A percentile compares a stretch with the other conserved stretches of the same genome.
These are phyloP conservation scores for Luperina nickerlii DNA, from an alignment of 2,888 invertebrate genomes.

Conservation along the genomic window DNA sequence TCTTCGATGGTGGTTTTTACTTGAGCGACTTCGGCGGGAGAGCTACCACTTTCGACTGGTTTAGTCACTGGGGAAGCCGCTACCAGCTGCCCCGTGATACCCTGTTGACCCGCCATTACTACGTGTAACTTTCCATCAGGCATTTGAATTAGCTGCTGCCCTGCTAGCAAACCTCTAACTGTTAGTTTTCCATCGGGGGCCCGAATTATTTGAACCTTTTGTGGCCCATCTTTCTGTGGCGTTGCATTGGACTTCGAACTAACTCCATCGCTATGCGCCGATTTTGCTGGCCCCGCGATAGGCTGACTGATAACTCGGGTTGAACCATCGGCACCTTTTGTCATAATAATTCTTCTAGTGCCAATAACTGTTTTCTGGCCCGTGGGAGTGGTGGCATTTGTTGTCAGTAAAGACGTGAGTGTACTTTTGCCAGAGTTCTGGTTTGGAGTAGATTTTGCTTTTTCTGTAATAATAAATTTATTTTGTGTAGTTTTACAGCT, in stretches of 20 bases:
- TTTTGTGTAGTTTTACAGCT: slow-evolving; percentile 1
- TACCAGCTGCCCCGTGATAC: slow-evolving; percentile 85
- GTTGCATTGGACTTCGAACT: slow-evolving; percentile 73
- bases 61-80: slow-evolving; percentile 79
- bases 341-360: slow-evolving; percentile 93
- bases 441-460: slow-evolving; percentile 87
- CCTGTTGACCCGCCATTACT: slow-evolving; percentile 92
- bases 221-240: slow-evolving; percentile 89
- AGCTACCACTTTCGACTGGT: slow-evolving; percentile 68
- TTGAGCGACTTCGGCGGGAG: slow-evolving; percentile 32
- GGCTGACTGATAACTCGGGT: slow-evolving; percentile 92
- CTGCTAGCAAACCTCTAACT: slow-evolving; percentile 97
- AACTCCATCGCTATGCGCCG: slow-evolving; percentile 76
- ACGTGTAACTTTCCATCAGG: slow-evolving; percentile 98
- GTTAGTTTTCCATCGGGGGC: slow-evolving; percentile 97
- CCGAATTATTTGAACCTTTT: slow-evolving; percentile 97
- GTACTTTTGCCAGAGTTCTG: slow-evolving; percentile 91
- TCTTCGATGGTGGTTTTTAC: slow-evolving; percentile 51
- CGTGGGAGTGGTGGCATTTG: slow-evolving; percentile 85
- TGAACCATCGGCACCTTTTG: slow-evolving; percentile 93
- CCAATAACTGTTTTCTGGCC: slow-evolving; percentile 92
- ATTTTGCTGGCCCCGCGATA: slow-evolving; percentile 83
- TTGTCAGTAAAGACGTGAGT: slow-evolving; percentile 92
- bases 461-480: slow-evolving; percentile 71
- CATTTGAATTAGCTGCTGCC: slow-evolving; percentile 97